A percentile compares a stretch with the other conserved stretches of the same genome.
phyloP scores from a whole-genome alignment of 1,140 invertebrate genomes.

The Drosophila melanogaster region Release_6_plus_ISO1_MT NT_037436.4:9762501-9763000 shows the following conservation, averaged over 20 bases:
- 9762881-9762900: conserved; percentile 23
- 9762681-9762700: conserved; percentile 40
- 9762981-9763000: conserved; percentile 67
- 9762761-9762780: conserved; percentile 33
- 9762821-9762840: conserved; percentile 58
- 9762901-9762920: not conserved
- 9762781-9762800: conserved; percentile 48
- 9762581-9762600: conserved; percentile 55
- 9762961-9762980: conserved; percentile 41
- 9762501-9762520: conserved; percentile 60
- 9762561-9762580: conserved; percentile 60
- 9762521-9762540: conserved; percentile 70
- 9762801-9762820: conserved; percentile 66
- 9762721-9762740: conserved; percentile 27
- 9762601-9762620: conserved; percentile 52
- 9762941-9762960: conserved; percentile 25
- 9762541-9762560: conserved; percentile 50
- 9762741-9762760: conserved; percentile 24
- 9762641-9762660: conserved; percentile 34
- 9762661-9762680: conserved; percentile 38
- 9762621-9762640: conserved; percentile 33
- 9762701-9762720: conserved; percentile 19
- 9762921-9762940: conserved; percentile 26
- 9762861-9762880: conserved; percentile 72
- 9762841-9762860: conserved; percentile 68